phyloP scores from a whole-genome alignment of 2,888 invertebrate species.

The Drosophila nr. perissopoda region DNA sequence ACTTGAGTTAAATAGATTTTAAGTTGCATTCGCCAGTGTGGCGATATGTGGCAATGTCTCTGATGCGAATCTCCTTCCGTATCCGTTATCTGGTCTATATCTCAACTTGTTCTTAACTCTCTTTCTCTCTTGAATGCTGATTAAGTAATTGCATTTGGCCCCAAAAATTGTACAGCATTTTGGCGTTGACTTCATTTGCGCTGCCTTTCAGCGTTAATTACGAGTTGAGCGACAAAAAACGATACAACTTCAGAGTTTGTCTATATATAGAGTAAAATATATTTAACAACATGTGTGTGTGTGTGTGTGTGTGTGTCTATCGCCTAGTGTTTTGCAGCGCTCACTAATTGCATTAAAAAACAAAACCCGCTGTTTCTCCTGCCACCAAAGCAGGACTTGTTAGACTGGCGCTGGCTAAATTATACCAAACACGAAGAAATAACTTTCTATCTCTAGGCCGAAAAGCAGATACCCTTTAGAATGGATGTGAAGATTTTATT shows the following conservation, averaged over 20 bases:
- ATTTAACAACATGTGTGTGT: conserved; percentile 22
- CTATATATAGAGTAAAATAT: conserved; percentile 18
- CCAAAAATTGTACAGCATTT: conserved; percentile 71
- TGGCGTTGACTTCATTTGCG: conserved; percentile 77
- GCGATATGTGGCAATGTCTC: conserved; percentile 20
- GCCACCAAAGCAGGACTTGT: conserved; percentile 27
- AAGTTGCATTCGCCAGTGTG: conserved; percentile 42
- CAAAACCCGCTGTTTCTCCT: conserved; percentile 31
- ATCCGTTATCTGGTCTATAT: conserved; percentile 19
- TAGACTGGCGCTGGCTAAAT: conserved; percentile 67
- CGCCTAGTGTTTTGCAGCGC: conserved; percentile 70
- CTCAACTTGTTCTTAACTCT: conserved; percentile 27
- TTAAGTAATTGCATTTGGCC: conserved; percentile 77
- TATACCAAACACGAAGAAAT: conserved; percentile 63
- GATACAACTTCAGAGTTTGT: conserved; percentile 26
- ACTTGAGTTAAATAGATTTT: conserved; percentile 73
- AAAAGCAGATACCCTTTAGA: conserved; percentile 23
- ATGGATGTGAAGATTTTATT: neutral
- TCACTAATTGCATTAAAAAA: conserved; percentile 77
- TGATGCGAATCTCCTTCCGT: neutral
- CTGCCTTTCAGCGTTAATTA: conserved; percentile 77
- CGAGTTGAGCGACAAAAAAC: conserved; percentile 55
- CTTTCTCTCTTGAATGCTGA: conserved; percentile 65
- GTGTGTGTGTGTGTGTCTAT: conserved; percentile 30
- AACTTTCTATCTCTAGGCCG: neutral